A percentile compares a stretch with the other conserved stretches of the same genome.
Conservation (phyloP, 1,140 invertebrate species). For the Sipha flava region DNA sequence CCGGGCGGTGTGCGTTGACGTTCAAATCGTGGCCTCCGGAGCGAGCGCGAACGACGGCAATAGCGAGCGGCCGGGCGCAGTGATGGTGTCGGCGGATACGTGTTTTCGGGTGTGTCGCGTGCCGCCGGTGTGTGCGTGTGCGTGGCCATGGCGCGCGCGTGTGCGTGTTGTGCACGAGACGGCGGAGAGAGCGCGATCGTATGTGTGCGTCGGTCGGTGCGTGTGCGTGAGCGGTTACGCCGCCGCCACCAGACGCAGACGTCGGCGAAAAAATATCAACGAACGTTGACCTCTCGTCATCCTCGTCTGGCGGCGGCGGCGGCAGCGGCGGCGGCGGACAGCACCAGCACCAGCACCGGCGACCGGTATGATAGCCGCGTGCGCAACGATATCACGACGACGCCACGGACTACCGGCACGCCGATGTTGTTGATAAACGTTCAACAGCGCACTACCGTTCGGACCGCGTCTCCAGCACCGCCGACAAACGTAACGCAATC, state of each 20-base stretch:
- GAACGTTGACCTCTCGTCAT: constrained; percentile 27
- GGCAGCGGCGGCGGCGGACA: not conserved
- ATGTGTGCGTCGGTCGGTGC: not conserved
- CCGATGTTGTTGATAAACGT: not conserved
- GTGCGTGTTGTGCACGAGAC: not conserved
- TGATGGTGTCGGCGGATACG: not conserved
- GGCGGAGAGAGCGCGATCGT: not conserved
- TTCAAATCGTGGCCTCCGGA: too few species aligned
- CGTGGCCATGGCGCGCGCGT: not conserved
- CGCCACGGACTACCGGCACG: too few species aligned
- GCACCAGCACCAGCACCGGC: not conserved
- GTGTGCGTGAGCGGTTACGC: not conserved
- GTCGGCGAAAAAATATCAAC: constrained; percentile 27
- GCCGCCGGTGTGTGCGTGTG: not conserved
- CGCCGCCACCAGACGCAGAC: constrained; percentile 21
- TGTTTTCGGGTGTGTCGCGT: not conserved
- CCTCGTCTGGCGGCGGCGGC: not conserved
- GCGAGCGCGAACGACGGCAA: not conserved
- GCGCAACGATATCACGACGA: too few species aligned
- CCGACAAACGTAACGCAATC: too few species aligned
- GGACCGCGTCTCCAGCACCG: too few species aligned
- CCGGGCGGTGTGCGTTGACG: too few species aligned
- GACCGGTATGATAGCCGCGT: not conserved
- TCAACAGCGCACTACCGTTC: not conserved
- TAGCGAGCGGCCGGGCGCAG: too few species aligned